Evolutionary conservation across 2,888 invertebrate species (phyloP), one percentile per base, ranked within the genome.

Genomic region (Netelia fuscicornis): DNA sequence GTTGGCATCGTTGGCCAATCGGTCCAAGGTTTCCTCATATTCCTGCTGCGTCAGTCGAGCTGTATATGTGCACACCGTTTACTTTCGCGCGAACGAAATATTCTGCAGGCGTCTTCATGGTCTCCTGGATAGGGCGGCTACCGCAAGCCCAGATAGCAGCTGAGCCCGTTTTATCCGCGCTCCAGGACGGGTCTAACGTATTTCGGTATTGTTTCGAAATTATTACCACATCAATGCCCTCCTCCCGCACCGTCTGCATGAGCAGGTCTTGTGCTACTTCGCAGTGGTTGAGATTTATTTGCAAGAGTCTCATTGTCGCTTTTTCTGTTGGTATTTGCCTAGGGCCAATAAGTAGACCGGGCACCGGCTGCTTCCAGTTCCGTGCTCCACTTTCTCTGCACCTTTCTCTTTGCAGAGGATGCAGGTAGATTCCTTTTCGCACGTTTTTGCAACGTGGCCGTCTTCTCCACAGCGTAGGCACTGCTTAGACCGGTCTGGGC

Each of bases 191-290:
- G 56, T 20, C 71, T 8, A 76, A 62, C n/a, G 83, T 42, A 68
- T 89, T 60, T 65, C 68, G 65, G 54, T 89, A 86, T 75, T 86
- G 87, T 56, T 88, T 88, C 11, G 83, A 65, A 20, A 88, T 76
- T 9, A 89, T 42, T 0, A 76, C 88, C 1, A 87, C 77, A 42
- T 85, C 84, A 6, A 86, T 71, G 6, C 81, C 44, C 17, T 52
- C 23, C 37, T 87, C 86, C 0, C 78, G 67, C 20, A 84, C 25
- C 25, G 83, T 81, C 72, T 88, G 88, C 79, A 60, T 67, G n/a
- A 82, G 77, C 52, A 86, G 72, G 67, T 84, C 86, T 56, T 87
- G 88, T 10, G 89, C 87, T 9, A 78, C 86, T 68, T 79, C 84
- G 52, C 86, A 86, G 70, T 88, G 89, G 58, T 87, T 86, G 54